Base-by-base conservation (phyloP, 2,888 invertebrate species). In the Dasypolia templi region DNA sequence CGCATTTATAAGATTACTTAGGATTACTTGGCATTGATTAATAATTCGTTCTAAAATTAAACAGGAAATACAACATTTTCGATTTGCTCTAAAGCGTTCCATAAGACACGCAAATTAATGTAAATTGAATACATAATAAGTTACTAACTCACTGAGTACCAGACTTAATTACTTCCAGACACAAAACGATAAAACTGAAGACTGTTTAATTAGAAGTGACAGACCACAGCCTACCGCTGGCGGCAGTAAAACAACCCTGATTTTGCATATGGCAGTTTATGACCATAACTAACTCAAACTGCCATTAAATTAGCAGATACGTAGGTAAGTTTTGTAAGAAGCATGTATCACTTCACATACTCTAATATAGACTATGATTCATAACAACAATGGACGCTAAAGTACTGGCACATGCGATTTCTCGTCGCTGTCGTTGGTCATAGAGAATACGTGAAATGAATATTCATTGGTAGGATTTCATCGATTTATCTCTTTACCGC, bases 391-490 rank as follows among this genome's bases (percentile, higher is more conserved):
- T 71, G 69, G 74, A 39, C 46, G 64, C 51, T 49, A 59, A 82
- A 79, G 75, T 53, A 69, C 65, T 46, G 66, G 83, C 83, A 83
- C 69, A 73, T 80, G 67, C 68, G 59, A 65, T 75, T 75, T 69
- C 67, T 77, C 72, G 63, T 65, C 71, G 66, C 63, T 55, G 72
- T 72, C 83, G 70, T 71, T 77, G 77, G 77, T 75, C 79, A 84
- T 77, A 77, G 78, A 80, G 79, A 87, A 86, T 84, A 89, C 88
- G 83, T 81, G 83, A 67, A 77, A 86, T 88, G 86, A 88, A 89
- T 89, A 89, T 89, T 89, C 88, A 88, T 85, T 74, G 65, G 55
- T 73, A 74, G 85, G 81, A 82, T 85, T 72, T 74, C 70, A 83
- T 84, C 81, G 78, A 86, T 86, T 86, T 78, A 71, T 76, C 82